phyloP scores from a whole-genome alignment of 2,888 invertebrate genomes.

The Drosophila kuntzei region DNA sequence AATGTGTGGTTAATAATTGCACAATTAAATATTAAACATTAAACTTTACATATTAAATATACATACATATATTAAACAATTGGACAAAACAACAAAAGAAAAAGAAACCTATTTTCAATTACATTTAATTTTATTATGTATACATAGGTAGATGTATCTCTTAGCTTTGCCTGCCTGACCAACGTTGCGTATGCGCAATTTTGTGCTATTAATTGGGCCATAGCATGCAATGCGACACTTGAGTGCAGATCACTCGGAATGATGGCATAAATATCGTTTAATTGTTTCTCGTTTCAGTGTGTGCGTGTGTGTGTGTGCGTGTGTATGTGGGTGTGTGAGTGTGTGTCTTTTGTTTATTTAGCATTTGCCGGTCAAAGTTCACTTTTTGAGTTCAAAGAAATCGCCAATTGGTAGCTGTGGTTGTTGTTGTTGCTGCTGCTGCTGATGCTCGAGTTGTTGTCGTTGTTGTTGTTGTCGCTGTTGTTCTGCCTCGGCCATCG shows the following conservation, averaged over 20 bases:
- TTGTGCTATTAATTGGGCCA: slow-evolving; percentile 48
- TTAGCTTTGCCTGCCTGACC: slow-evolving; percentile 10
- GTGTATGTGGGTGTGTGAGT: slow-evolving; percentile 28
- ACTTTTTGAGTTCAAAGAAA: slow-evolving; percentile 66
- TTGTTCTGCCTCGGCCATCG: slow-evolving; percentile 51
- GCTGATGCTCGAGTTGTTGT: slow-evolving; percentile 21
- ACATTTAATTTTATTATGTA: slow-evolving; percentile 38
- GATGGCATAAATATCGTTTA: slow-evolving; percentile 69
- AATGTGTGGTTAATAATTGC: slow-evolving; percentile 19
- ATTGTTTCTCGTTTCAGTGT: slow-evolving; percentile 46
- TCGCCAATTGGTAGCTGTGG: slow-evolving; percentile 43
- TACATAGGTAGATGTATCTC: slow-evolving; percentile 4
- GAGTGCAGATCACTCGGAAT: slow-evolving; percentile 38
- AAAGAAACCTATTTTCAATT: slow-evolving; percentile 26
- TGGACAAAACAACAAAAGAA: slow-evolving; percentile 30
- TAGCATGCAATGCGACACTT: slow-evolving; percentile 58
- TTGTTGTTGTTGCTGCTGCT: slow-evolving; percentile 27
- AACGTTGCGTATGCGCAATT: slow-evolving; percentile 50
- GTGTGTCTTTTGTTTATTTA: slow-evolving; percentile 3
- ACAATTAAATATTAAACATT: slow-evolving; percentile 11
- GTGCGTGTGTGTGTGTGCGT: slow-evolving; percentile 16
- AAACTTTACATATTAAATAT: slow-evolving; percentile 17
- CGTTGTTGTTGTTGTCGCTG: slow-evolving; percentile 20
- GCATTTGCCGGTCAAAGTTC: slow-evolving; percentile 41
- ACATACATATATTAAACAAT: slow-evolving; percentile 18